These are phyloP conservation scores for Pangasianodon gigas DNA, from an alignment of 2,113 vertebrate species.

Conservation along the genomic window DNA sequence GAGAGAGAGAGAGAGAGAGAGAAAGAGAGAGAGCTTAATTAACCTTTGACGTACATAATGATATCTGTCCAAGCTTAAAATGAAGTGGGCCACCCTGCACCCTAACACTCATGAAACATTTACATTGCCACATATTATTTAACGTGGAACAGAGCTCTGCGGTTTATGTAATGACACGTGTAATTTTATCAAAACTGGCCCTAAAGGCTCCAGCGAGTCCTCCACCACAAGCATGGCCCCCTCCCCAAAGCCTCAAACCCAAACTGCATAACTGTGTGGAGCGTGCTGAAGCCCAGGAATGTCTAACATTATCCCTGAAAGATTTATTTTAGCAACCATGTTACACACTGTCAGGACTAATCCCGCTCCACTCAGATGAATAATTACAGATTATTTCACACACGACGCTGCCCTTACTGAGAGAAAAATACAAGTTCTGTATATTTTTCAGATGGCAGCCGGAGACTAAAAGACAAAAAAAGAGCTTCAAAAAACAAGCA, in stretches of 20 bases:
- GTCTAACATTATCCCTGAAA: background rate
- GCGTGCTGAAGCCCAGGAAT: background rate
- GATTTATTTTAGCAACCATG: background rate
- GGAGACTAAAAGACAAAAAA: background rate
- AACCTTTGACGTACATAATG: constrained; percentile 71
- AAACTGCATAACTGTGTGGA: background rate
- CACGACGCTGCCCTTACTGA: background rate
- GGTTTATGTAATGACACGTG: constrained; percentile 70
- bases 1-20: constrained; percentile 19
- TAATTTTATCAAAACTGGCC: constrained; percentile 65
- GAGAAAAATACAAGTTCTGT: background rate
- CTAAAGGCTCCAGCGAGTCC: constrained; percentile 2
- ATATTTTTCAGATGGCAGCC: background rate
- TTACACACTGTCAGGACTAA: constrained; percentile 3
- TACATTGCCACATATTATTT: constrained; percentile 63
- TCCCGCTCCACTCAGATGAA: background rate
- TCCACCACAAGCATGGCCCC: constrained; percentile 47
- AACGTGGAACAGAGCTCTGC: constrained; percentile 60
- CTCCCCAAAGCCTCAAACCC: background rate
- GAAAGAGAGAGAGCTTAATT: constrained; percentile 58
- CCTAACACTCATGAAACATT: constrained; percentile 71
- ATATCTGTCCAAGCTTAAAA: constrained; percentile 67
- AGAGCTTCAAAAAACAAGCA: background rate
- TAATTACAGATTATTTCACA: background rate
- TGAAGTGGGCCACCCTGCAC: constrained; percentile 65